Base-by-base conservation (phyloP, 92 coral and sea anemone genomes). In the Zoanthus gigantus region DNA sequence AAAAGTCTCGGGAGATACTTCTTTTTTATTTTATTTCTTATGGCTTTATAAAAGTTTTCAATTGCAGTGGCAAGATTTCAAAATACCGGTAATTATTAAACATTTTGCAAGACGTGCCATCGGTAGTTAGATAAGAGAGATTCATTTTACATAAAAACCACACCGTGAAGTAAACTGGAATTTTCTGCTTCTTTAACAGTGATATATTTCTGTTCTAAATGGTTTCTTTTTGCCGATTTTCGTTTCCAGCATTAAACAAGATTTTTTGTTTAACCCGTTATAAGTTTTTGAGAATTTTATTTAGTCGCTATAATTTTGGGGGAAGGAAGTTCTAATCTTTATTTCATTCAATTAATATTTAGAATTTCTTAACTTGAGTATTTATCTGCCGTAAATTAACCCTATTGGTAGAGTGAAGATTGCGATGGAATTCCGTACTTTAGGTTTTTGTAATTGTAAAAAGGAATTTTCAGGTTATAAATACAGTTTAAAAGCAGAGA, bases 381-480 rank as follows among this genome's bases (percentile, higher is more conserved):
- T 69, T 69, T 31, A 69, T 69, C 74, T 11, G 30, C 74, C 29
- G 74, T 69, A 69, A 69, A 69, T 69, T 69, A 9, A 8, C 42
- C 73, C 73, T n/a, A 31, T 9, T 30, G 16, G 45, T 69, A 69
- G 74, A 69, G 16, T 34, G 74, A 23, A 31, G 46, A 31, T 7
- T 13, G 12, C 17, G n/a, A 2, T 69, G 4, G 13, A 68, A 68
- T 68, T 6, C 17, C 1, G 44, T 30, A 18, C 9, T 29, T 18
- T 67, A 67, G 44, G 69, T 31, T 69, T 69, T 69, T 67, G 74
- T 69, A 69, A 68, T 69, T 30, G 30, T 69, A 69, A 69, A 69
- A 69, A 30, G 74, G 74, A 31, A 69, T 30, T 30, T 31, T 23
- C 46, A 9, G 46, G 74, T 69, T 63, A 9, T 30, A 29, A 69